Base-by-base conservation (phyloP, 2,888 invertebrate genomes). In the Stenolophus ochropezus region DNA sequence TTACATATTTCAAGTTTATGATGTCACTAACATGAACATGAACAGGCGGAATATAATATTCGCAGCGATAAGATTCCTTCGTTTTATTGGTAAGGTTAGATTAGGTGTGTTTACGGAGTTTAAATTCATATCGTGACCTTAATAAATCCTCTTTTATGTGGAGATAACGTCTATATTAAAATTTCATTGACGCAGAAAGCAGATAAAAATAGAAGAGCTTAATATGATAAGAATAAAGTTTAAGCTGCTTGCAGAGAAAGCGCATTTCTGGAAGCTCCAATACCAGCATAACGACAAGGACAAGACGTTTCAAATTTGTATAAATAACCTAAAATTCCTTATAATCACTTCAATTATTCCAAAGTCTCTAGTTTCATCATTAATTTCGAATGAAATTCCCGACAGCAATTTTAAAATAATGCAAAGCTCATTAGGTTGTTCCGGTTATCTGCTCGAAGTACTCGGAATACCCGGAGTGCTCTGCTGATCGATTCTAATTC, bases 401-500 rank as follows among this genome's bases (percentile, higher is more conserved):
- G n/a, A n/a, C n/a, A n/a, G n/a, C n/a, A n/a, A n/a, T n/a, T n/a
- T n/a, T n/a, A n/a, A n/a, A n/a, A n/a, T n/a, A n/a, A n/a, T n/a
- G n/a, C n/a, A n/a, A n/a, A n/a, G n/a, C n/a, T n/a, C n/a, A n/a
- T n/a, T n/a, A n/a, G n/a, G n/a, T n/a, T n/a, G n/a, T n/a, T n/a
- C 21, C 20, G 20, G 20, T 56, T 56, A 56, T 56, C 56, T 20
- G 21, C 4, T 49, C 49, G n/a, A n/a, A n/a, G n/a, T n/a, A n/a
- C n/a, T n/a, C n/a, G n/a, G n/a, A n/a, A n/a, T n/a, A 11, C 11
- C 6, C 33, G 11, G 33, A 1, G 4, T 42, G 33, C 33, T 42
- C 11, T 42, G 20, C 56, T 56, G 21, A 56, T 56, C 56, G 56
- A 56, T 56, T 8, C 56, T 56, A 56, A 56, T 56, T 56, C 56